These are phyloP conservation scores for Salvator merianae DNA, from an alignment of 2,113 vertebrate species.

Conservation along the genomic window DNA sequence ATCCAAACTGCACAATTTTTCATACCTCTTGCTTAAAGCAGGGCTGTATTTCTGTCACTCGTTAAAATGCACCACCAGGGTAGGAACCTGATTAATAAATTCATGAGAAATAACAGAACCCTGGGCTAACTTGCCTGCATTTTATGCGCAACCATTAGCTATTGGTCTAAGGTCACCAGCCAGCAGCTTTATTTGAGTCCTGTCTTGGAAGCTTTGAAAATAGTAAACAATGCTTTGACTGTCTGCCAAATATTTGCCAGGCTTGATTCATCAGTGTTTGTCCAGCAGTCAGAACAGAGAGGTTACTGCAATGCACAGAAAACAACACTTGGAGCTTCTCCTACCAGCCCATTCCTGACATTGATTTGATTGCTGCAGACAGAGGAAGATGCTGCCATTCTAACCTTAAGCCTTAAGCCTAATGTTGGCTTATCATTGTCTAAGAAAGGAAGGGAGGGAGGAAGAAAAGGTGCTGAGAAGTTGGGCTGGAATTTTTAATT, in stretches of 20 bases:
- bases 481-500: background rate
- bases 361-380: background rate
- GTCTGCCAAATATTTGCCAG: background rate
- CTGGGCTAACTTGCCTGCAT: background rate
- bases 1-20: too few species aligned
- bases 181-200: too few species aligned
- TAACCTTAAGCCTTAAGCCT: background rate
- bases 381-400: slow-evolving; percentile 31
- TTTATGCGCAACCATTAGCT: too few species aligned
- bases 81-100: too few species aligned
- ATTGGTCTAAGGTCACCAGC: background rate
- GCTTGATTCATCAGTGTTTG: background rate
- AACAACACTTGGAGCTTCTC: background rate
- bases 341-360: slow-evolving; percentile 17
- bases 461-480: background rate
- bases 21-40: too few species aligned
- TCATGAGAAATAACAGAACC: too few species aligned
- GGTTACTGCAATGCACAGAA: background rate
- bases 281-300: background rate
- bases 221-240: background rate
- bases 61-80: too few species aligned
- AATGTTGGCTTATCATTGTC: slow-evolving; percentile 44
- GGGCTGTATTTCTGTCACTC: too few species aligned
- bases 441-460: background rate
- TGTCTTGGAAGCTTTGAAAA: background rate